Conservation (phyloP, 2,888 invertebrate species). For the Macropis europaea region DNA sequence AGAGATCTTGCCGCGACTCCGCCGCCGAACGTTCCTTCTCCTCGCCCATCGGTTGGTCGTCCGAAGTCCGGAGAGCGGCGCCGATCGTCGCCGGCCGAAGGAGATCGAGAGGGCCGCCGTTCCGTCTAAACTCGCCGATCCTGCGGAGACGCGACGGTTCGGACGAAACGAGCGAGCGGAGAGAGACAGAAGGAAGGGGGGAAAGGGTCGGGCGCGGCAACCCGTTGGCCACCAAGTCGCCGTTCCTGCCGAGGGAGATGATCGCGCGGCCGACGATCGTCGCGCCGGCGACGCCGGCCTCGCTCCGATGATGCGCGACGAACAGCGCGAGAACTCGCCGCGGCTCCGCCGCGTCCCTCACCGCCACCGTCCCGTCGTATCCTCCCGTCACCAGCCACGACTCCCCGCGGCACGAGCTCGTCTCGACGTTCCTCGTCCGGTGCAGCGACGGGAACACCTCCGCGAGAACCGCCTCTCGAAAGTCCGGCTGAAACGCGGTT, state of each 20-base stretch:
- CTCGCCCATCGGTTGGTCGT: neutral
- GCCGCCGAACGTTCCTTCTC: too few species aligned
- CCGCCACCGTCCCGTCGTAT: slow-evolving; percentile 80
- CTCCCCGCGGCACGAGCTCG: slow-evolving; percentile 50
- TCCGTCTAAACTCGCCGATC: too few species aligned
- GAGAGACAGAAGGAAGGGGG: neutral
- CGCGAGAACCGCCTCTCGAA: slow-evolving; percentile 41
- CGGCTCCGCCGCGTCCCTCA: slow-evolving; percentile 69
- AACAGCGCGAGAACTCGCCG: slow-evolving; percentile 66
- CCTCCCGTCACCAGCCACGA: slow-evolving; percentile 75
- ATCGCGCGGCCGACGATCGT: slow-evolving; percentile 72
- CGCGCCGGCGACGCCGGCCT: slow-evolving; percentile 81
- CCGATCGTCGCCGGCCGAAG: neutral
- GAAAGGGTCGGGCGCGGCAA: slow-evolving; percentile 38
- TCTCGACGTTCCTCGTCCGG: slow-evolving; percentile 75
- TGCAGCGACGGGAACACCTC: slow-evolving; percentile 73
- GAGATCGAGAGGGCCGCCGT: too few species aligned
- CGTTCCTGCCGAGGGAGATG: slow-evolving; percentile 80
- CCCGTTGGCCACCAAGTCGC: slow-evolving; percentile 68
- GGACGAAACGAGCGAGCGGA: neutral
- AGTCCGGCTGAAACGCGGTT: slow-evolving; percentile 61
- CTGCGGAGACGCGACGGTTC: neutral
- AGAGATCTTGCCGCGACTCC: neutral
- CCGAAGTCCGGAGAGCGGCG: neutral
- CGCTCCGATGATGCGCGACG: slow-evolving; percentile 78